Conservation (phyloP, 2,888 invertebrate genomes). For the Parasteatoda lunata region DNA sequence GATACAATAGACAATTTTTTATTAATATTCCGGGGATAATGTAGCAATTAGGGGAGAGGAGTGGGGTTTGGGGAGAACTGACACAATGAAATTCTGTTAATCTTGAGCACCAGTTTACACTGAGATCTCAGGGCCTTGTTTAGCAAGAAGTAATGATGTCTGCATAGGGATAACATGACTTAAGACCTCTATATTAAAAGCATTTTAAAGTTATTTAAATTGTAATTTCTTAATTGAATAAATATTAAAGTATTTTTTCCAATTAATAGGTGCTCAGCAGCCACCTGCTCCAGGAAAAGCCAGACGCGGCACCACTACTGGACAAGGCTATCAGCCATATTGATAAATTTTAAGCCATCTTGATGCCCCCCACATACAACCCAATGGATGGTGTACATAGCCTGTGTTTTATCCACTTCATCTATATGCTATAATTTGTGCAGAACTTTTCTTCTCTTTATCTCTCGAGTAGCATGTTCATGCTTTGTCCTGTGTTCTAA, state of each 20-base stretch:
- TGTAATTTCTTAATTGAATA: conserved; percentile 6
- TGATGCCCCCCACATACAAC: conserved; percentile 40
- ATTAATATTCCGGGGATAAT: no score
- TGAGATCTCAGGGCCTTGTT: no score
- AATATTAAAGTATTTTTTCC: conserved; percentile 26
- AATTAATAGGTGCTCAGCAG: conserved; percentile 60
- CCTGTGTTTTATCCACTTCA: conserved; percentile 68
- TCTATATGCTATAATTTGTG: conserved; percentile 59
- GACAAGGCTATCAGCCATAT: conserved; percentile 66
- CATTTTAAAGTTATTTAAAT: neutral
- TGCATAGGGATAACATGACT: no score
- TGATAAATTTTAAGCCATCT: conserved; percentile 62
- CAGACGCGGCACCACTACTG: conserved; percentile 64
- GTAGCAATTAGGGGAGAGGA: no score
- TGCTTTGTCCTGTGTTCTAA: conserved; percentile 67
- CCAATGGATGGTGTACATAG: conserved; percentile 65
- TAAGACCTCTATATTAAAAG: no score
- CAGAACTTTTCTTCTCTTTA: conserved; percentile 55
- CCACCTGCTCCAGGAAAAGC: conserved; percentile 63
- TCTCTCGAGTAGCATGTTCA: conserved; percentile 62
- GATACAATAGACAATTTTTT: no score
- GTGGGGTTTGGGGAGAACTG: no score
- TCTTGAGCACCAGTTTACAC: no score
- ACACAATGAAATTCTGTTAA: no score
- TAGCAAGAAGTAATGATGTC: no score